Percentiles rank a stretch among this genome's conserved stretches.
Evolutionary conservation across 2,113 vertebrate species (phyloP).

Genomic region (Natator depressus): DNA sequence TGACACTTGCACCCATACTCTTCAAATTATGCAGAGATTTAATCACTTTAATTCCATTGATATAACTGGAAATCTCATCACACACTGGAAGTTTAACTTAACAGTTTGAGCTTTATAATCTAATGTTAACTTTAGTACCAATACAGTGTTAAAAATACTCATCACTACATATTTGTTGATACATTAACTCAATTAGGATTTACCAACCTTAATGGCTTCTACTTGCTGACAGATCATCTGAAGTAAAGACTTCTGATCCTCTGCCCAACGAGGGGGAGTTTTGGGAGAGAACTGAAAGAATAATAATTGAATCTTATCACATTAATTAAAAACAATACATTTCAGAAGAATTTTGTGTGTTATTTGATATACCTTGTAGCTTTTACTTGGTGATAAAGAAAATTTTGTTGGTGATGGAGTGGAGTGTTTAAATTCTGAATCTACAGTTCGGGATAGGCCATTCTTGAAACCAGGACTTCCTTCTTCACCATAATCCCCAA

Average conservation of each 20-base stretch:
- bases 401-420: conserved; percentile 88
- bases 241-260: conserved; percentile 93
- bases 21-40: background rate
- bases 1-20: background rate
- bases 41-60: background rate
- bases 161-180: background rate
- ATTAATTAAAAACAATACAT: background rate
- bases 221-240: conserved; percentile 96
- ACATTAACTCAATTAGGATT: background rate
- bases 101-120: background rate
- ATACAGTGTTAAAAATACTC: background rate
- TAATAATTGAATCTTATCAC: background rate
- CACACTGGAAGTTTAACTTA: background rate
- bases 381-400: conserved; percentile 87
- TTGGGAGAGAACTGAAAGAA: conserved; percentile 89
- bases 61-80: background rate
- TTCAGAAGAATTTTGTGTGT: background rate
- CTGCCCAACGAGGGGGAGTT: conserved; percentile 93
- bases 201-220: conserved; percentile 92
- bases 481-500: conserved; percentile 84
- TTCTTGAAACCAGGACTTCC: conserved; percentile 81
- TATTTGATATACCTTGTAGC: conserved; percentile 82
- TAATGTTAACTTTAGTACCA: background rate
- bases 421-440: conserved; percentile 87
- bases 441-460: conserved; percentile 73